Conservation (phyloP, 2,797 vertebrate genomes). For the Sebastiscus albofasciatus region DNA sequence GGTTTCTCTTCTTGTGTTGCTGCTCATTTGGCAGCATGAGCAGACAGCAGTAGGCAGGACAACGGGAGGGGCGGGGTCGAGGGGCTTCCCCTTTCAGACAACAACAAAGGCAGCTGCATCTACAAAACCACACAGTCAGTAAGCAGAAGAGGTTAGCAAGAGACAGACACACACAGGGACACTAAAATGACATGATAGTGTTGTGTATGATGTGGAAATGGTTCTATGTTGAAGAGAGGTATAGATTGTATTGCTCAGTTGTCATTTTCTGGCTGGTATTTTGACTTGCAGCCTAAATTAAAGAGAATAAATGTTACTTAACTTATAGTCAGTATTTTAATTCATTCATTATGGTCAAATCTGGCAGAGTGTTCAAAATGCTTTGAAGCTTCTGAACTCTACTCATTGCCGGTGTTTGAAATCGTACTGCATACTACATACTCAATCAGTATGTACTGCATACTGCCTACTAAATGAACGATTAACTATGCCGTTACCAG, state of each 20-base stretch:
- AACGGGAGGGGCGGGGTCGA: slow-evolving; percentile 11
- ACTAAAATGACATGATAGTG: neutral
- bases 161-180: neutral
- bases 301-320: neutral
- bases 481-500: neutral
- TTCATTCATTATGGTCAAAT: neutral
- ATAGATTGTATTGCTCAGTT: neutral
- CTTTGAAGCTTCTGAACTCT: neutral
- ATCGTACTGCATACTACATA: no score
- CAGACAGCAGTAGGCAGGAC: slow-evolving; percentile 21
- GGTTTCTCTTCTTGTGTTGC: slow-evolving; percentile 63
- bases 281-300: neutral
- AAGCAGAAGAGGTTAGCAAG: neutral
- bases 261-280: neutral
- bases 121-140: slow-evolving; percentile 44
- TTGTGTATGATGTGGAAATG: neutral
- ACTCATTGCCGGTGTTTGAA: neutral
- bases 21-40: slow-evolving; percentile 45
- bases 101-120: slow-evolving; percentile 57
- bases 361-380: neutral
- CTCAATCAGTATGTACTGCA: no score
- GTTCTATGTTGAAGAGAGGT: neutral
- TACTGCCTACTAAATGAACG: neutral
- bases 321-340: neutral
- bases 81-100: slow-evolving; percentile 49